Base-by-base conservation (phyloP, 2,113 vertebrate species). In the Catagonus wagneri region DNA sequence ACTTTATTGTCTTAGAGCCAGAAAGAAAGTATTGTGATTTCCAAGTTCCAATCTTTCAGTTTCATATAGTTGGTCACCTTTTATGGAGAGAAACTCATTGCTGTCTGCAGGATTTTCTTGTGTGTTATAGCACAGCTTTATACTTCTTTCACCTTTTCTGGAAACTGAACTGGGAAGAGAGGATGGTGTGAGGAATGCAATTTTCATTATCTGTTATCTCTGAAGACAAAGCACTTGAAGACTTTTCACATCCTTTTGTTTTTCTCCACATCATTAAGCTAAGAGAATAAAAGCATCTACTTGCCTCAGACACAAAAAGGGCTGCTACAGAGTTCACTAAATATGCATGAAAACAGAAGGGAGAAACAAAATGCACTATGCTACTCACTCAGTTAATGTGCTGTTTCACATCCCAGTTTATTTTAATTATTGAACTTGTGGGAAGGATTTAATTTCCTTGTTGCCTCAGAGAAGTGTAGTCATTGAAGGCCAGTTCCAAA, bases 181-280 rank as follows among this genome's bases (percentile, higher is more conserved):
- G 61, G 80, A 44, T 69, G n/a, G 60, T 52, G 44, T 81, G 74
- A 96, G 61, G 25, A 61, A 7, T 36, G 27, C 17, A 39, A 32
- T 90, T 74, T 90, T 81, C 54, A 68, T 65, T n/a, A 32, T 79
- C 50, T 93, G 50, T 71, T 81, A 36, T 89, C 56, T 75, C 63
- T 75, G 88, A 96, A 85, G 61, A 78, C 36, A 13, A 79, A 71
- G 15, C 68, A 65, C 68, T 76, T 86, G 66, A 93, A 76, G 66
- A 88, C 19, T 44, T 65, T 92, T 89, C 72, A 84, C 44, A 54
- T 74, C 52, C 83, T 96, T 96, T 68, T 89, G 34, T 75, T 95
- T 75, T 19, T 75, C 61, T 63, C 58, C 36, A 79, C 54, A 36
- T 78, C 69, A 81, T 93, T 96, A 83, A 66, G 88, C 75, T 93